These are phyloP conservation scores for Campylorhamphus procurvoides DNA, from an alignment of 2,113 vertebrate genomes.

Conservation along the genomic window DNA sequence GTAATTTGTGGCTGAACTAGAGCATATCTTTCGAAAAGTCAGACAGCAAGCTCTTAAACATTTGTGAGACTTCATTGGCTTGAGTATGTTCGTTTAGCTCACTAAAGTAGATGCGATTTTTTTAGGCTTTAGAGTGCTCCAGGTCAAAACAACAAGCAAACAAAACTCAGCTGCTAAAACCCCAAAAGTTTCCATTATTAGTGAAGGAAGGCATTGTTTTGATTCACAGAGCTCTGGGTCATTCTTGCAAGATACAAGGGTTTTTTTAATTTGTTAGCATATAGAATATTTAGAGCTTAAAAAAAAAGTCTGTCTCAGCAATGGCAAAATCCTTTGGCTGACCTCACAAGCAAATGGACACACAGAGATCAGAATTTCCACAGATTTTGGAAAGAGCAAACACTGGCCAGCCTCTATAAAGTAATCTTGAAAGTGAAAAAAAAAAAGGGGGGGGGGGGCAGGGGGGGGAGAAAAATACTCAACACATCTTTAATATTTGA, in stretches of 20 bases:
- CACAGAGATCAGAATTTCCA: constrained; percentile 23
- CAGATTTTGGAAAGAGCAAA: neutral
- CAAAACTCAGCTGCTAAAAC: neutral
- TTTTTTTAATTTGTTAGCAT: neutral
- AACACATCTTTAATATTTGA: constrained; percentile 3
- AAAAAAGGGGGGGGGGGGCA: accelerated
- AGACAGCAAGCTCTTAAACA: neutral
- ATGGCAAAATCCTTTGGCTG: constrained; percentile 55
- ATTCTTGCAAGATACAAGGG: neutral
- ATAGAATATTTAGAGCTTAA: neutral
- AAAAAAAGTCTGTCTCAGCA: neutral
- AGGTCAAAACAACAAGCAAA: constrained; percentile 19
- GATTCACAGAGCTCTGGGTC: constrained; percentile 1
- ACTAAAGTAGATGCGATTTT: neutral
- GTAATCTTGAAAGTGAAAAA: neutral
- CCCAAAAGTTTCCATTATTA: neutral
- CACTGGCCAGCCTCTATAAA: neutral
- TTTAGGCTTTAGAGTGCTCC: neutral
- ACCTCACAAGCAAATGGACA: neutral
- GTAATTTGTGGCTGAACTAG: constrained; percentile 45
- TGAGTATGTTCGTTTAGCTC: neutral
- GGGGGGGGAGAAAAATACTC: neutral
- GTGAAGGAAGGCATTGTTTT: neutral
- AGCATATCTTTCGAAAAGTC: neutral
- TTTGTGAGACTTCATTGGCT: neutral